Evolutionary conservation across 2,113 vertebrate genomes (phyloP).

Genomic region (Chiloscyllium plagiosum): DNA sequence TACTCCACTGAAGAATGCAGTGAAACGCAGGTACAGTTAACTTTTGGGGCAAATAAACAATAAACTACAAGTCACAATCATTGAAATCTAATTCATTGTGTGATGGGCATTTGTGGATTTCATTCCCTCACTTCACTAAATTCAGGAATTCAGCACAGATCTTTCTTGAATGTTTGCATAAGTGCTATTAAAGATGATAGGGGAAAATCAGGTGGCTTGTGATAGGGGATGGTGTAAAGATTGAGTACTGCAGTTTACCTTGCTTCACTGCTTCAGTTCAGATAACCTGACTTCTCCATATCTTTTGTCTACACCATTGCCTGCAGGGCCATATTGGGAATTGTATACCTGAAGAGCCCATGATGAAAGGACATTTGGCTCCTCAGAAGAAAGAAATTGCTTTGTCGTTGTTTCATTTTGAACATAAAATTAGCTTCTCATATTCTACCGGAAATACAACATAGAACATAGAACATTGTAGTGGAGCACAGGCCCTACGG

Average conservation of each 20-base stretch:
- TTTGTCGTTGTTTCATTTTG: too few relatives aligned
- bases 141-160: background rate
- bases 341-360: too few relatives aligned
- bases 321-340: too few relatives aligned
- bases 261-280: background rate
- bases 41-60: background rate
- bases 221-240: background rate
- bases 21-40: constrained; percentile 70
- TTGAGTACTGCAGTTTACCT: background rate
- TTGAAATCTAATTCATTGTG: background rate
- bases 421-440: too few relatives aligned
- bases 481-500: too few relatives aligned
- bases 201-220: background rate
- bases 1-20: constrained; percentile 76
- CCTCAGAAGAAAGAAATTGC: too few relatives aligned
- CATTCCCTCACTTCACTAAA: background rate
- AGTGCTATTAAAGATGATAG: background rate
- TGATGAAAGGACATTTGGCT: too few relatives aligned
- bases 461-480: too few relatives aligned
- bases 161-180: background rate
- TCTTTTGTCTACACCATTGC: background rate
- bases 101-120: background rate
- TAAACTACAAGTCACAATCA: background rate
- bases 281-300: background rate
- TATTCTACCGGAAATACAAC: too few relatives aligned